These are phyloP conservation scores for Rana temporaria DNA, from an alignment of 2,113 vertebrate genomes.

Conservation along the genomic window DNA sequence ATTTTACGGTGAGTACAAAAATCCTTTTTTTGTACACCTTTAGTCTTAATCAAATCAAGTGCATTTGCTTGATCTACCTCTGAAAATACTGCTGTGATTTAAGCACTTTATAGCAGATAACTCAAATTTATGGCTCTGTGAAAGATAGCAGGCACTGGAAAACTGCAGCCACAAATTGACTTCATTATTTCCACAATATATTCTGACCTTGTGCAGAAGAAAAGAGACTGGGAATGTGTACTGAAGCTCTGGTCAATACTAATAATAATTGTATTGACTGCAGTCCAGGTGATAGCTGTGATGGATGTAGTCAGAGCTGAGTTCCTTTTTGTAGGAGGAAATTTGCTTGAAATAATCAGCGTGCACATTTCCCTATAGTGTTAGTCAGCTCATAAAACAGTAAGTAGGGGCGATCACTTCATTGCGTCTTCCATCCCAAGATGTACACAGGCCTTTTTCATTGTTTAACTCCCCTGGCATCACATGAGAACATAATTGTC, in stretches of 20 bases:
- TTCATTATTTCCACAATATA: not conserved
- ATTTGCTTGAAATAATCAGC: not conserved
- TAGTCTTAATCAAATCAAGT: too few species aligned
- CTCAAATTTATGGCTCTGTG: not conserved
- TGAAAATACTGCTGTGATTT: not conserved
- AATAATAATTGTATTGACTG: slow-evolving; percentile 23
- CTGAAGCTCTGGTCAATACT: slow-evolving; percentile 8
- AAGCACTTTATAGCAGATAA: not conserved
- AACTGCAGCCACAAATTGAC: not conserved
- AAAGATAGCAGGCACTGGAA: not conserved
- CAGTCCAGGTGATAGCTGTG: not conserved
- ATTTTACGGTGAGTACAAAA: too few species aligned
- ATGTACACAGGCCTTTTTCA: not conserved
- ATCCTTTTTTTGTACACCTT: too few species aligned
- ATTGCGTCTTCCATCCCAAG: not conserved
- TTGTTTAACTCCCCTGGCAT: not conserved
- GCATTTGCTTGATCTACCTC: not conserved
- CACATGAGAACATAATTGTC: not conserved
- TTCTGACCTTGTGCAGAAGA: not conserved
- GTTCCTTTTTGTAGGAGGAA: not conserved
- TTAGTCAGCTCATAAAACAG: not conserved
- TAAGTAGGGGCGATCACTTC: not conserved
- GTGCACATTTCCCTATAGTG: slow-evolving; percentile 1
- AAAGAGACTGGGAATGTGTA: not conserved
- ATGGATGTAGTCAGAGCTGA: not conserved